A percentile compares a stretch with the other conserved stretches of the same genome.
These are phyloP conservation scores for Rhynchotus rufescens DNA, from an alignment of 2,797 vertebrate genomes.

Conservation along the genomic window DNA sequence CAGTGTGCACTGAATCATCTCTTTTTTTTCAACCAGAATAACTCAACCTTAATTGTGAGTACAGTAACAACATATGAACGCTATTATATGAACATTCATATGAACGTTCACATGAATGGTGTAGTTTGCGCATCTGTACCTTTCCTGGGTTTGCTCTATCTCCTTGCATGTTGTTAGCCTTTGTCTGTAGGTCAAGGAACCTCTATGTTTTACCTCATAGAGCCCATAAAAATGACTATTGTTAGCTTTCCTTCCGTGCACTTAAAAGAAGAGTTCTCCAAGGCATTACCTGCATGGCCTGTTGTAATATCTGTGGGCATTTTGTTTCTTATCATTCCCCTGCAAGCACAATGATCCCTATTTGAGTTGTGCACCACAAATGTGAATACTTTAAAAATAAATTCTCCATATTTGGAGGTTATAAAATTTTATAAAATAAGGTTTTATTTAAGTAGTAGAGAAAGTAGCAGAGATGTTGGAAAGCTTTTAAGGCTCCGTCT, in stretches of 20 bases:
- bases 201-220: background rate
- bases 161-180: background rate
- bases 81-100: too few relatives aligned
- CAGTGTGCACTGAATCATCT: background rate
- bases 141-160: background rate
- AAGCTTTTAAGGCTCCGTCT: background rate
- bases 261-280: background rate
- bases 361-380: background rate
- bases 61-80: background rate
- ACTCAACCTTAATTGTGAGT: background rate
- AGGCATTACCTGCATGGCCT: rapidly evolving
- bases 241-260: background rate
- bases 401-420: background rate
- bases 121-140: rapidly evolving
- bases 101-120: too few relatives aligned
- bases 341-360: rapidly evolving
- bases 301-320: background rate
- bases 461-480: background rate
- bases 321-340: background rate
- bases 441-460: background rate
- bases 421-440: too few relatives aligned
- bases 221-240: background rate
- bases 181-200: background rate
- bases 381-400: background rate
- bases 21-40: background rate